These are phyloP conservation scores for Cryptoblepharus egeriae DNA, from an alignment of 2,797 vertebrate species.

Conservation along the genomic window DNA sequence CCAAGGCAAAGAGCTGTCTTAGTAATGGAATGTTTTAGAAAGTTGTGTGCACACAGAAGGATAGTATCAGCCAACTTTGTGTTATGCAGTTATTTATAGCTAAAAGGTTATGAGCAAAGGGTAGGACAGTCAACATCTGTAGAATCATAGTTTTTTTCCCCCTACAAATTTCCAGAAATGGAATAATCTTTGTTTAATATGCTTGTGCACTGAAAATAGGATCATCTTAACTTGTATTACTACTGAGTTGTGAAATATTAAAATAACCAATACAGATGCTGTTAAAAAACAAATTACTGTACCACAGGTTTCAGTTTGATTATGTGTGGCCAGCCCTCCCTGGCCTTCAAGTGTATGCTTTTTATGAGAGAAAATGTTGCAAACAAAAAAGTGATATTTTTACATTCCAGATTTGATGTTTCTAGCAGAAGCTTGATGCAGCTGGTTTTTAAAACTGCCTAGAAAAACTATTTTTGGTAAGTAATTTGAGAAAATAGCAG, in stretches of 20 bases:
- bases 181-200: conserved; percentile 28
- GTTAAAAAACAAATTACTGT: conserved; percentile 12
- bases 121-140: neutral
- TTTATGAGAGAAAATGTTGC: conserved; percentile 27
- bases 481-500: conserved; percentile 53
- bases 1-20: neutral
- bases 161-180: conserved; percentile 16
- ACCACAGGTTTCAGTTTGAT: conserved; percentile 9
- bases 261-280: conserved; percentile 43
- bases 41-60: neutral
- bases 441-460: conserved; percentile 62
- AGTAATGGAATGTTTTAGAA: conserved; percentile 9
- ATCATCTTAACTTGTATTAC: neutral
- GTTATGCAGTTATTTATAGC: conserved; percentile 29
- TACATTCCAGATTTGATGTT: conserved; percentile 50
- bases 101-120: conserved; percentile 2
- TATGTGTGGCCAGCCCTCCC: neutral
- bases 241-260: neutral
- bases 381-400: conserved; percentile 46
- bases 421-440: conserved; percentile 64
- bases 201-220: conserved; percentile 31
- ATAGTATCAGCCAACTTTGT: neutral
- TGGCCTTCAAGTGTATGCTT: neutral
- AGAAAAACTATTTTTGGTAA: conserved; percentile 65
- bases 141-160: conserved; percentile 5